Percentiles rank a stretch among this genome's conserved stretches.
Conservation (phyloP, 1,140 invertebrate species). For the Psix sp. region DNA sequence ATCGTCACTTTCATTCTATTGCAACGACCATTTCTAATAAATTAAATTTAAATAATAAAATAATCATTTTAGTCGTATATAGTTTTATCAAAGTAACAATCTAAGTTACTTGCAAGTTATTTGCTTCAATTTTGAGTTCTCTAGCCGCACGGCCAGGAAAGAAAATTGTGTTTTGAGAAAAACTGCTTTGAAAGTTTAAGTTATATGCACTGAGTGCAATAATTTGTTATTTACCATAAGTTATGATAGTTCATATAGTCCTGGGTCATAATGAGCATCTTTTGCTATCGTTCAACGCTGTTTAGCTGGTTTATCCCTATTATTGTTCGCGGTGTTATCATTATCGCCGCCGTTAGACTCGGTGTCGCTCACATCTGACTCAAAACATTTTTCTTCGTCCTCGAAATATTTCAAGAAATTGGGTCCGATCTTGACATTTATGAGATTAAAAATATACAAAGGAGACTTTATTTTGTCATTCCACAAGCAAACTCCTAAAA, state of each 20-base stretch:
- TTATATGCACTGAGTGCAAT: no score
- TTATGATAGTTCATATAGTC: background rate
- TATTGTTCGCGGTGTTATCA: background rate
- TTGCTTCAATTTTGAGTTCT: no score
- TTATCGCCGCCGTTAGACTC: background rate
- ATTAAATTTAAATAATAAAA: no score
- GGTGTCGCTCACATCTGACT: background rate
- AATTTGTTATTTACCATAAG: no score
- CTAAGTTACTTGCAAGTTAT: no score
- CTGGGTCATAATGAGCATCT: background rate
- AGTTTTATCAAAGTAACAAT: no score
- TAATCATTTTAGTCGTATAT: no score
- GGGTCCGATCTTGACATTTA: conserved; percentile 6
- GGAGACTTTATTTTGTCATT: conserved; percentile 21
- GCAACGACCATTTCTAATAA: no score
- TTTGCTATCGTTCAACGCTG: background rate
- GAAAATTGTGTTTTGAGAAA: no score
- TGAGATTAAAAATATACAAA: conserved; percentile 10
- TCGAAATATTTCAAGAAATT: conserved; percentile 2
- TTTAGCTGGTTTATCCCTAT: background rate
- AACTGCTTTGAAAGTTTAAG: no score
- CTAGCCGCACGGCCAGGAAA: no score
- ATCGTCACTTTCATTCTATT: no score
- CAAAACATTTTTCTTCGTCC: background rate
- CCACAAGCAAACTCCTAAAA: conserved; percentile 21